These are phyloP conservation scores for Clamator glandarius DNA, from an alignment of 2,797 vertebrate species.

Conservation along the genomic window DNA sequence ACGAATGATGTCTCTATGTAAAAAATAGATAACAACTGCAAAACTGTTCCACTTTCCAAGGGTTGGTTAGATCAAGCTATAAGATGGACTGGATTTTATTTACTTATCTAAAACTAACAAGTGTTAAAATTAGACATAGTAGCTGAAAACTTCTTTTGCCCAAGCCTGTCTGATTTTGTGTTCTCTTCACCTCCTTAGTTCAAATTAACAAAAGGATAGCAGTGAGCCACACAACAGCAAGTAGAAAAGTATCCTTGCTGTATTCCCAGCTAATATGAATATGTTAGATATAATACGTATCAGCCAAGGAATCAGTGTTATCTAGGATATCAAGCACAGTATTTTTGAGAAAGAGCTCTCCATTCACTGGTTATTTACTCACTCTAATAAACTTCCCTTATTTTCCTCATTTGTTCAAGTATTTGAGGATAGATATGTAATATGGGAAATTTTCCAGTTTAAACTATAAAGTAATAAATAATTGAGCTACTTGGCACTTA, in stretches of 20 bases:
- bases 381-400: neutral
- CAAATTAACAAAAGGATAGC: neutral
- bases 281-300: neutral
- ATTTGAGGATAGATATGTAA: slow-evolving; percentile 9
- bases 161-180: neutral
- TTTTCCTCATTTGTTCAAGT: slow-evolving; percentile 1
- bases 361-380: slow-evolving; percentile 23
- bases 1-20: neutral
- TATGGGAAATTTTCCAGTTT: slow-evolving; percentile 34
- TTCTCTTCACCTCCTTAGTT: neutral
- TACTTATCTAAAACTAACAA: neutral
- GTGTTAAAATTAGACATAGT: neutral
- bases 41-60: neutral
- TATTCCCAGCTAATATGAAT: neutral
- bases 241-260: neutral
- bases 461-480: slow-evolving; percentile 22
- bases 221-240: neutral
- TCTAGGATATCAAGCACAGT: neutral
- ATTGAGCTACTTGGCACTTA: slow-evolving; percentile 7
- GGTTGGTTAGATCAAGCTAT: neutral
- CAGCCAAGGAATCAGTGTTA: neutral
- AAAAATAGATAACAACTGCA: neutral
- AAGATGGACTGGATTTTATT: neutral
- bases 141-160: neutral
- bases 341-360: neutral